phyloP scores from a whole-genome alignment of 2,888 invertebrate species.

The Stenichneumon culpator region DNA sequence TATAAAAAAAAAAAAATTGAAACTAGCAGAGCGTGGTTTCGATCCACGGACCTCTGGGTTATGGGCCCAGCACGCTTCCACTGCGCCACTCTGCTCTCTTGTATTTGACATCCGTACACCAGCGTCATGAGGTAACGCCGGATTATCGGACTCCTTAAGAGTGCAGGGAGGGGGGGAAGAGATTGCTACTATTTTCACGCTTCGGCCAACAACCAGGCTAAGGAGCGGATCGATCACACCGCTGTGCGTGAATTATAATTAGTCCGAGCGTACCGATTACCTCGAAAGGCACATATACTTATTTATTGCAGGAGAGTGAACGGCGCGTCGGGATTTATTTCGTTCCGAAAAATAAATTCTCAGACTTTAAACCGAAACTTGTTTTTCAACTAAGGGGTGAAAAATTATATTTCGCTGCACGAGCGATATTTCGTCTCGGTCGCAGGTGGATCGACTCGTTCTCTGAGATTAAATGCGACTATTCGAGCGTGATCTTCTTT shows the following conservation, averaged over 20 bases:
- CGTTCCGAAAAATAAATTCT: not conserved
- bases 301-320: conserved; percentile 32
- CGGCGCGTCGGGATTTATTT: not conserved
- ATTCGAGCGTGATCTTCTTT: not conserved
- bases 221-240: conserved; percentile 61
- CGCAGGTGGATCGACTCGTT: not conserved
- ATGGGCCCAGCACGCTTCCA: conserved; percentile 89
- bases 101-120: not conserved
- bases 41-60: conserved; percentile 93
- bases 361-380: not conserved
- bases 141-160: not conserved
- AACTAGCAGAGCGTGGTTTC: conserved; percentile 81
- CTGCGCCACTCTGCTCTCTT: conserved; percentile 92
- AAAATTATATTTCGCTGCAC: too few relatives aligned
- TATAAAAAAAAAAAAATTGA: conserved; percentile 63
- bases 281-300: conserved; percentile 48
- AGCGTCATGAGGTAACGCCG: not conserved
- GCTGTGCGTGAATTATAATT: conserved; percentile 64
- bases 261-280: conserved; percentile 61
- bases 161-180: conserved; percentile 16
- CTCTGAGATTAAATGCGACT: not conserved
- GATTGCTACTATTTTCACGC: conserved; percentile 64
- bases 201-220: conserved; percentile 63
- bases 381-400: too few relatives aligned
- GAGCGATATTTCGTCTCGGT: not conserved